Base-by-base conservation (phyloP, 2,113 vertebrate genomes). In the Oenanthe oenanthe region DNA sequence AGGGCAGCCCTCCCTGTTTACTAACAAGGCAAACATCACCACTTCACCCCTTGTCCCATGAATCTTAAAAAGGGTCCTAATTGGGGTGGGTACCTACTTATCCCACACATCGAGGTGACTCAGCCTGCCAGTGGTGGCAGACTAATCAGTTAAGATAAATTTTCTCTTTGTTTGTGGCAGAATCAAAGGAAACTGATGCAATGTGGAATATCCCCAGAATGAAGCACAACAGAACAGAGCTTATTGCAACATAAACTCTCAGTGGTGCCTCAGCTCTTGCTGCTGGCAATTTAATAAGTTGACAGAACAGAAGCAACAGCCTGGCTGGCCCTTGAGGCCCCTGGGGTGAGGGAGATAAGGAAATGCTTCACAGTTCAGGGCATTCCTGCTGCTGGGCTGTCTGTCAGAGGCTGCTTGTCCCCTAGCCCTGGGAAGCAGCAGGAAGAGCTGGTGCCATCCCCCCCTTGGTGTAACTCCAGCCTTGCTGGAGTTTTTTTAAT, bases 221-320 rank as follows among this genome's bases (percentile, higher is more conserved):
- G 26, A 53, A 79, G 63, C 94, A 83, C 54, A 31, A 14, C 18
- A 61, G 72, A 85, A 53, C 2, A 3, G 29, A 79, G 60, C 47
- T 88, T 54, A 76, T n/a, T 83, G 81, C 78, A 85, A 61, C 93
- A 73, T 9, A 50, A 89, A 73, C 62, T 45, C 58, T 77, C 54
- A 1, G 25, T 70, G 78, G 50, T 53, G 61, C 88, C 75, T 60
- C 65, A 75, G 73, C 74, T 85, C 48, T 68, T 0, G 1, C 61
- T 95, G 81, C 72, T 76, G 88, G 66, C 77, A 60, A 5, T 79
- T 54, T 38, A 90, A 76, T 51, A 80, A 89, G 45, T 50, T 79
- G 58, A 66, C 7, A 43, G 71, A 79, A 76, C 28, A 90, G 71
- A 68, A 90, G 45, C 38, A 65, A 34, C 42, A 88, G 62, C 71